A percentile compares a stretch with the other conserved stretches of the same genome.
These are phyloP conservation scores for Hafferia zeledoni DNA, from an alignment of 2,797 vertebrate species.

Conservation along the genomic window DNA sequence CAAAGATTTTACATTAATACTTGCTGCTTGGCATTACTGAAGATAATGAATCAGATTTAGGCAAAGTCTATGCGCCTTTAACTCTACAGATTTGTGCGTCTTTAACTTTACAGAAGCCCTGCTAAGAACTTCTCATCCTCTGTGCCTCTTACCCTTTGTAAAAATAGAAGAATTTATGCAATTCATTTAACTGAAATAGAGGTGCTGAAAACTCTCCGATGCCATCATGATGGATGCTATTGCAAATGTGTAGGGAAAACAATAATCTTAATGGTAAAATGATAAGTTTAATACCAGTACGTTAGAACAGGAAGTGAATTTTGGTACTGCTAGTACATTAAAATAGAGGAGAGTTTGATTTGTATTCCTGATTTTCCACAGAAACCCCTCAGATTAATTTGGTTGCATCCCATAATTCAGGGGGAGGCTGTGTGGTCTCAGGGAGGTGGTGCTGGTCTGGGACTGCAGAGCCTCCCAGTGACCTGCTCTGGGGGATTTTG, in stretches of 20 bases:
- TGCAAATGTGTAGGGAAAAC: constrained; percentile 34
- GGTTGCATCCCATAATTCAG: background rate
- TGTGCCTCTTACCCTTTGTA: background rate
- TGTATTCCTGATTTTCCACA: background rate
- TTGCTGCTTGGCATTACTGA: constrained; percentile 55
- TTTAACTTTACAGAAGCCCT: constrained; percentile 23
- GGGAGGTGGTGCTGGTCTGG: background rate
- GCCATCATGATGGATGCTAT: constrained; percentile 22
- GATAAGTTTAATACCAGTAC: constrained; percentile 12
- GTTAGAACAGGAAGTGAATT: background rate
- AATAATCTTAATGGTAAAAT: constrained; percentile 50
- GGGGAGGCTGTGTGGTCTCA: background rate
- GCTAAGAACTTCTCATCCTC: background rate
- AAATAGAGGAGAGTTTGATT: constrained; percentile 35
- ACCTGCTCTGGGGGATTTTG: background rate
- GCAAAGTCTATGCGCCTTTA: background rate
- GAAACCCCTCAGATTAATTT: background rate
- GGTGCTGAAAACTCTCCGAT: constrained; percentile 31
- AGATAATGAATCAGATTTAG: constrained; percentile 67
- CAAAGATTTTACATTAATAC: constrained; percentile 75
- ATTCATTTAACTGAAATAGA: constrained; percentile 34
- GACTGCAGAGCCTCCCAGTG: background rate
- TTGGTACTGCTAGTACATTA: background rate
- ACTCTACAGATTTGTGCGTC: background rate
- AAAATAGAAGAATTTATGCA: constrained; percentile 44